Conservation (phyloP, 2,888 invertebrate species). For the Acronicta leporina region DNA sequence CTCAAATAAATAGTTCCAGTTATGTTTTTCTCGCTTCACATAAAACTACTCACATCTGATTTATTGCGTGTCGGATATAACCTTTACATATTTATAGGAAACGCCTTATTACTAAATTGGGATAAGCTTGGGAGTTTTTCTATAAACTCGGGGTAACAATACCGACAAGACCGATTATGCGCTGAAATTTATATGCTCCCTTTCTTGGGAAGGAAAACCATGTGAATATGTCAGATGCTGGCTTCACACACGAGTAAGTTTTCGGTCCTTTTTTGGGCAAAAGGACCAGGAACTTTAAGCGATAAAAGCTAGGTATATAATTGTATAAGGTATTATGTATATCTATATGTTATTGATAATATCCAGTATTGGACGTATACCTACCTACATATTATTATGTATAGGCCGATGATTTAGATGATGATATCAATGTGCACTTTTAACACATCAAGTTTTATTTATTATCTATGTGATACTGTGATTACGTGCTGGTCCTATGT, state of each 20-base stretch:
- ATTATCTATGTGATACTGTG: too few species aligned
- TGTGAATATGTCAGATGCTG: conserved; percentile 2
- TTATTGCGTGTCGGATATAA: conserved; percentile 4
- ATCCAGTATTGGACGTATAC: too few species aligned
- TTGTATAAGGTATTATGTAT: neutral
- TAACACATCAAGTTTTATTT: too few species aligned
- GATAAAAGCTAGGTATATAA: neutral
- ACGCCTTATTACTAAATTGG: conserved; percentile 4
- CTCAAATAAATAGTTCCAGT: neutral
- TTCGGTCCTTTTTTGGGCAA: conserved; percentile 1
- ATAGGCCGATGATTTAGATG: neutral
- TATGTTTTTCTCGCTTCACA: neutral
- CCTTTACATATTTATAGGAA: conserved; percentile 2
- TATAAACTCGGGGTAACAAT: conserved; percentile 5
- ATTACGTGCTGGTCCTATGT: too few species aligned
- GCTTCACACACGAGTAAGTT: neutral
- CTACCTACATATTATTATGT: too few species aligned
- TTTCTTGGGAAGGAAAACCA: conserved; percentile 1
- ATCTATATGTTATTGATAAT: too few species aligned
- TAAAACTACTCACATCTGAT: conserved; percentile 1
- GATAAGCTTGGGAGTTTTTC: conserved; percentile 2
- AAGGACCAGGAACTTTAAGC: neutral
- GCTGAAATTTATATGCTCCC: conserved; percentile 6
- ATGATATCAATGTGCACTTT: too few species aligned
- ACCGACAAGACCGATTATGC: conserved; percentile 2